Evolutionary conservation across 2,797 vertebrate species (phyloP), one percentile per base, ranked within the genome.

Genomic region (Hypotaenidia okinawae): DNA sequence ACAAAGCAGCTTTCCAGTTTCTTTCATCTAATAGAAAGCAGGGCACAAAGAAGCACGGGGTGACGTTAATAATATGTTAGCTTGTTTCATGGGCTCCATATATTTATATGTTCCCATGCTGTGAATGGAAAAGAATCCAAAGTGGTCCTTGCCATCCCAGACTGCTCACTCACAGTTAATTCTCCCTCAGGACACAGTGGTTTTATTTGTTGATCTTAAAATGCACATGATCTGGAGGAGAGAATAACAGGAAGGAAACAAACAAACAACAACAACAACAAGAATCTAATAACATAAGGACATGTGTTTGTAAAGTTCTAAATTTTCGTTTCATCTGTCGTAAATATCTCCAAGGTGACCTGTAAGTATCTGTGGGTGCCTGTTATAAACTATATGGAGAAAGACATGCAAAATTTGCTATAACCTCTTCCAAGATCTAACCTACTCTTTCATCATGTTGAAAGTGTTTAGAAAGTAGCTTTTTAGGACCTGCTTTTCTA

Each of bases 71-170:
- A 89, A 95, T 93, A 51, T 75, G 39, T 64, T 76, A 4, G 24
- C 18, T 89, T 89, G 9, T 66, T 89, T 75, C 28, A 72, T 78
- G 67, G 16, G 90, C 49, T 79, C 25, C 41, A 70, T 37, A 54
- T 70, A 28, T 87, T 39, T 72, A 89, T 96, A 63, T 90, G 76
- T 87, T 96, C 80, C 70, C 79, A 67, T 66, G 41, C 11, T 94
- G 59, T 88, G 55, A 95, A 93, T 57, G 51, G 49, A 90, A 94
- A 94, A 81, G 30, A 32, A 54, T 89, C 19, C 58, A 78, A 87
- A 81, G 39, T 30, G 16, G 28, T 32, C 23, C 94, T 39, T 78
- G 18, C 22, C 81, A 58, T 84, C 39, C 64, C 47, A 92, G 6
- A 74, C 30, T 74, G 52, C 14, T 76, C 28, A 11, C 17, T 84